phyloP scores from a whole-genome alignment of 2,797 vertebrate genomes.

The Anomalospiza imberbis region DNA sequence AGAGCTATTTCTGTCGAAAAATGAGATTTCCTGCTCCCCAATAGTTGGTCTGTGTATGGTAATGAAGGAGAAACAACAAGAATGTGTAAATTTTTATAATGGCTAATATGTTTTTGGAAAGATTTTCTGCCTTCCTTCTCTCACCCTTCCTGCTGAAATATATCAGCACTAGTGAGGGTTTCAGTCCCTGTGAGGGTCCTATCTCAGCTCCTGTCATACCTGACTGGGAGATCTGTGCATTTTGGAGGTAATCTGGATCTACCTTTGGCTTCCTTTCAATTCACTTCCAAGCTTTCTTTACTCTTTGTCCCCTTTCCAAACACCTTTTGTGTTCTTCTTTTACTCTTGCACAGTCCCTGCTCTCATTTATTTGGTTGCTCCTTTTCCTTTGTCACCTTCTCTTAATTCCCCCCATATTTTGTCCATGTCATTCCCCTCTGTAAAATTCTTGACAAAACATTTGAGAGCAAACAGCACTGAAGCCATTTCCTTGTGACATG shows the following conservation, averaged over 20 bases:
- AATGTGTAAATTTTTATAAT: not conserved
- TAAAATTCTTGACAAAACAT: not conserved
- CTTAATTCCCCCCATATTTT: not conserved
- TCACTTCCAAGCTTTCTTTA: not conserved
- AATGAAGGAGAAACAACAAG: not conserved
- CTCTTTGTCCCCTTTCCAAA: not conserved
- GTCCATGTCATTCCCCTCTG: not conserved
- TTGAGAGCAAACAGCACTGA: not conserved
- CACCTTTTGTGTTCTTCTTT: not conserved
- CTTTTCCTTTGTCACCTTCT: not conserved
- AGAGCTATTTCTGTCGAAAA: not conserved
- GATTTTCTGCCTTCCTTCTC: not conserved
- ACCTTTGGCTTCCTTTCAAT: not conserved
- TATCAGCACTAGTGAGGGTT: not conserved
- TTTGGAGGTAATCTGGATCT: not conserved
- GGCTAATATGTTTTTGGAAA: not conserved
- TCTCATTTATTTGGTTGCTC: not conserved
- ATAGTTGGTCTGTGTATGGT: accelerated
- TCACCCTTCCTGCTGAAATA: not conserved
- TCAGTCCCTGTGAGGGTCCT: not conserved
- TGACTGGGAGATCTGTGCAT: not conserved
- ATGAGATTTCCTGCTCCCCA: not conserved
- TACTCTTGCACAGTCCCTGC: not conserved
- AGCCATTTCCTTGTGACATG: not conserved
- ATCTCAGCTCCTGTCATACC: not conserved